Conservation (phyloP, 2,888 invertebrate species). For the Oligia strigilis region DNA sequence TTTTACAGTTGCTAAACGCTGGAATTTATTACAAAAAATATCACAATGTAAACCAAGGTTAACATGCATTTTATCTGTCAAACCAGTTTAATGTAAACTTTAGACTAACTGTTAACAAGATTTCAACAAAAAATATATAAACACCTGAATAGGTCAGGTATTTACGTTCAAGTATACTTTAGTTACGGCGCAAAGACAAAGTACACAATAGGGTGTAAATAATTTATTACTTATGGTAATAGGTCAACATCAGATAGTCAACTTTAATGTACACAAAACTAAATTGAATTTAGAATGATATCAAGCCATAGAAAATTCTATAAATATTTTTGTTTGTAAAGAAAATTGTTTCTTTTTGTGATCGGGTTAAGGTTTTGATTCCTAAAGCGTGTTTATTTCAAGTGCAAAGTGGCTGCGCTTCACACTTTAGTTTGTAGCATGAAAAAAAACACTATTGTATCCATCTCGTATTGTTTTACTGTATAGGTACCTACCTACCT, state of each 20-base stretch:
- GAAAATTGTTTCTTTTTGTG: background rate
- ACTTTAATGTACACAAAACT: background rate
- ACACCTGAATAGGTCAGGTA: conserved; percentile 48
- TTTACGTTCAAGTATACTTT: conserved; percentile 28
- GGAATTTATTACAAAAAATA: conserved; percentile 28
- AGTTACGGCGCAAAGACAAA: conserved; percentile 2
- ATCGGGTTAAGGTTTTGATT: background rate
- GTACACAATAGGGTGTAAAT: conserved; percentile 10
- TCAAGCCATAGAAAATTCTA: background rate
- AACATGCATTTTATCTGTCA: conserved; percentile 38
- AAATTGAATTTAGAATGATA: background rate
- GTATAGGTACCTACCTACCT: background rate
- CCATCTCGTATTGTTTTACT: background rate
- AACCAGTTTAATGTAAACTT: conserved; percentile 40
- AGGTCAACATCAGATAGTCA: background rate
- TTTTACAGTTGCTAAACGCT: conserved; percentile 31
- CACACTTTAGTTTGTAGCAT: background rate
- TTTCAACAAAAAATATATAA: conserved; percentile 37
- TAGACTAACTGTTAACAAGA: conserved; percentile 17
- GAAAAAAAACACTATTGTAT: background rate
- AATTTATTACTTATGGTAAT: background rate
- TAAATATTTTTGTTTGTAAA: background rate
- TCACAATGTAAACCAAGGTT: conserved; percentile 40
- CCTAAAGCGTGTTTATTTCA: background rate
- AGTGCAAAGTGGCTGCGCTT: background rate